phyloP scores from a whole-genome alignment of 2,888 invertebrate genomes.

The Notodonta ziczac region DNA sequence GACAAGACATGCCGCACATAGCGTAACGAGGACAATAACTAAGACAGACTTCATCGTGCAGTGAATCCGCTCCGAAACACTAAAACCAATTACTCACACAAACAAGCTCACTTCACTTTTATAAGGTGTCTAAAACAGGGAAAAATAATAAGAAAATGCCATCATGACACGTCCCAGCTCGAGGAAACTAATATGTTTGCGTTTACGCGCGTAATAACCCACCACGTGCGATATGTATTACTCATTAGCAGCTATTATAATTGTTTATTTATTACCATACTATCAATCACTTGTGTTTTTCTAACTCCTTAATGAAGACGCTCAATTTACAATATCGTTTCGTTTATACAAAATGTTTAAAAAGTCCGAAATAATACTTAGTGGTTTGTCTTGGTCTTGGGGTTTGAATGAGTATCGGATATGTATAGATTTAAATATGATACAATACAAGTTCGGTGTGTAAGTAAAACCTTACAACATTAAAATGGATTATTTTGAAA shows the following conservation, averaged over 20 bases:
- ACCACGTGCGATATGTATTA: conserved; percentile 9
- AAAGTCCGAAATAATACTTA: too few species aligned
- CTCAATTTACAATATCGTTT: neutral
- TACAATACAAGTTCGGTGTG: too few species aligned
- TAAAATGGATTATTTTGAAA: too few species aligned
- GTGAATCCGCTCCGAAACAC: conserved; percentile 13
- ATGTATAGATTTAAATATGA: too few species aligned
- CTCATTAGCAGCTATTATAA: conserved; percentile 10
- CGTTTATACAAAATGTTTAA: neutral
- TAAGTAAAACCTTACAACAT: too few species aligned
- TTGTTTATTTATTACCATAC: conserved; percentile 12
- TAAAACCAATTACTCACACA: conserved; percentile 17
- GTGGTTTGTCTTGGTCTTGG: too few species aligned
- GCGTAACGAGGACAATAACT: conserved; percentile 30
- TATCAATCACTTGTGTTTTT: conserved; percentile 10
- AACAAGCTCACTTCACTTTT: conserved; percentile 21
- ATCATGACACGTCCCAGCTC: conserved; percentile 12
- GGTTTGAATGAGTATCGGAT: too few species aligned
- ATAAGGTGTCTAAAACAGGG: conserved; percentile 29
- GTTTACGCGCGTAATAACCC: conserved; percentile 14
- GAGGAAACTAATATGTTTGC: conserved; percentile 11
- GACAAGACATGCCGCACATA: conserved; percentile 37
- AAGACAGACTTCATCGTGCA: conserved; percentile 43
- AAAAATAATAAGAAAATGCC: conserved; percentile 19
- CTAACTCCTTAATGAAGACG: neutral